Percentiles rank a stretch among this genome's conserved stretches.
These are phyloP conservation scores for Alauda arvensis DNA, from an alignment of 2,797 vertebrate species.

Conservation along the genomic window DNA sequence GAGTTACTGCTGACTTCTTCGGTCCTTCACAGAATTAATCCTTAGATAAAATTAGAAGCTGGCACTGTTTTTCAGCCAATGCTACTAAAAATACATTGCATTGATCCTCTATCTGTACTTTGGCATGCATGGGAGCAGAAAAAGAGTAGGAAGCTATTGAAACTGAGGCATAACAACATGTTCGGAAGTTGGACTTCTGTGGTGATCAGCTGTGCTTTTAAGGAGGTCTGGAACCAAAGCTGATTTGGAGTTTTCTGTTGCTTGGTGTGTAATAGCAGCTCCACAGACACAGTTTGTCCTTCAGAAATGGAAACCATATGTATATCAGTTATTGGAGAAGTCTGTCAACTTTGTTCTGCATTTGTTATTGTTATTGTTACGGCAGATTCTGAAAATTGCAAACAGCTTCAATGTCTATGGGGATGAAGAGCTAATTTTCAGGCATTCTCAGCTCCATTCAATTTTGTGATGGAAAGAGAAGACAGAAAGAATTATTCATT, in stretches of 20 bases:
- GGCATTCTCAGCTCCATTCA: background rate
- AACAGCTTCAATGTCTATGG: background rate
- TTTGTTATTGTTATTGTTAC: background rate
- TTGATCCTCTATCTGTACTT: background rate
- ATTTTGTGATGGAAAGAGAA: background rate
- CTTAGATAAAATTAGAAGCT: conserved; percentile 32
- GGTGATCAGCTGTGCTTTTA: background rate
- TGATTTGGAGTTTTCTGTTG: background rate
- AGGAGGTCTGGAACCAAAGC: background rate
- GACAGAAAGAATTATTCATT: background rate
- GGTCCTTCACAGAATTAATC: conserved; percentile 22
- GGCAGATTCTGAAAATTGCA: background rate
- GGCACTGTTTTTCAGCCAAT: conserved; percentile 2
- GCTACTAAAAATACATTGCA: conserved; percentile 20
- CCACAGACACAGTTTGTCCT: background rate
- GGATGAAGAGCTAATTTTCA: background rate
- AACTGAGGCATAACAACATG: background rate
- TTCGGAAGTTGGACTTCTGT: background rate
- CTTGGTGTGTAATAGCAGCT: background rate
- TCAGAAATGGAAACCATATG: fast-evolving
- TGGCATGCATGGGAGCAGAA: background rate
- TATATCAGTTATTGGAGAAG: background rate
- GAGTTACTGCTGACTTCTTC: background rate
- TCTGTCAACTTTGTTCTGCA: background rate
- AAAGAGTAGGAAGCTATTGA: conserved; percentile 1